A percentile compares a stretch with the other conserved stretches of the same genome.
phyloP scores from a whole-genome alignment of 2,113 vertebrate genomes.

The Siniperca chuatsi region DNA sequence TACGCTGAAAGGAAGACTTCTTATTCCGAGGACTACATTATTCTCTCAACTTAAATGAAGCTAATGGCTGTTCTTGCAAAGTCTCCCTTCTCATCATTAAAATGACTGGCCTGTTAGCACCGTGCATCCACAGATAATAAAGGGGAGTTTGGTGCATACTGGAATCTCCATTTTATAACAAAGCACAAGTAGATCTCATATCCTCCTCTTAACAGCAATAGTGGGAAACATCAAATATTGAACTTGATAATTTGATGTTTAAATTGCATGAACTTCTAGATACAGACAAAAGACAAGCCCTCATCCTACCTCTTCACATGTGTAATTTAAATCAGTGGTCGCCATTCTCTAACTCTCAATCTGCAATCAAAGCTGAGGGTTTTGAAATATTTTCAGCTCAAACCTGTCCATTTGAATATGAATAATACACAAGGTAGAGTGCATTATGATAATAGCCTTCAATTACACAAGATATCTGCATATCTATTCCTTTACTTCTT shows the following conservation, averaged over 20 bases:
- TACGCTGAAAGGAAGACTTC: slow-evolving; percentile 38
- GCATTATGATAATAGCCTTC: slow-evolving; percentile 81
- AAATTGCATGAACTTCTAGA: slow-evolving; percentile 69
- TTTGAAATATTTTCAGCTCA: slow-evolving; percentile 73
- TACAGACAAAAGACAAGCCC: slow-evolving; percentile 61
- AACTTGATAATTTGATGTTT: slow-evolving; percentile 76
- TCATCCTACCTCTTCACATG: slow-evolving; percentile 71
- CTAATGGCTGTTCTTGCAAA: slow-evolving; percentile 56
- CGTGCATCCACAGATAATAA: slow-evolving; percentile 41
- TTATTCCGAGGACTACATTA: slow-evolving; percentile 39
- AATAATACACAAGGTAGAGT: slow-evolving; percentile 80
- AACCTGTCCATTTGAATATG: slow-evolving; percentile 80
- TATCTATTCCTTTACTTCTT: slow-evolving; percentile 65
- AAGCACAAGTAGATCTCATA: slow-evolving; percentile 71
- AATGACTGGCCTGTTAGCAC: slow-evolving; percentile 49
- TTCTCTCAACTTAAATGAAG: slow-evolving; percentile 59
- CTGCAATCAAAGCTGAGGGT: slow-evolving; percentile 78
- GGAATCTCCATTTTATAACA: slow-evolving; percentile 61
- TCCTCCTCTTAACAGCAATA: slow-evolving; percentile 65
- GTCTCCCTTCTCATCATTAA: slow-evolving; percentile 46
- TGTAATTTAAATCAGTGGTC: slow-evolving; percentile 76
- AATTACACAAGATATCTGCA: slow-evolving; percentile 79
- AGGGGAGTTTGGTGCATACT: slow-evolving; percentile 27
- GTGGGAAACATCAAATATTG: slow-evolving; percentile 74
- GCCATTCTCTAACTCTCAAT: slow-evolving; percentile 72